Evolutionary conservation across 2,888 invertebrate genomes (phyloP), one percentile per base, ranked within the genome.

Genomic region (Scaptomyza parva): DNA sequence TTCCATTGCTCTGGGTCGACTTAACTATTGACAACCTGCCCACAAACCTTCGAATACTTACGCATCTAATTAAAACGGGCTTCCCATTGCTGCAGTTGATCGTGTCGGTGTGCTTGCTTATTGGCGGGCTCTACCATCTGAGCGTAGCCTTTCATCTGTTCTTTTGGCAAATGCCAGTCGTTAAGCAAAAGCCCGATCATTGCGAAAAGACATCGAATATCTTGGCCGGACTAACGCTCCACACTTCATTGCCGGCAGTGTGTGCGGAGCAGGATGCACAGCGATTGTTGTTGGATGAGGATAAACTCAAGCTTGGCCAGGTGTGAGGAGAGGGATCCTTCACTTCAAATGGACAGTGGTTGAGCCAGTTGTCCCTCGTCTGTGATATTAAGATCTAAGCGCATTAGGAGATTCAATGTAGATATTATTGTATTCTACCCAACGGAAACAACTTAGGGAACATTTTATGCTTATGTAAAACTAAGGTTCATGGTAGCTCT

Each of bases 1-100:
- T 96, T 44, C 96, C 96, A 0, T 88, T 96, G 12, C 92, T 96
- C 54, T 96, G 96, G 96, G 89, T 95, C 0, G 94, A 96, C 82
- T 88, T 96, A 90, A 88, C 87, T 51, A 83, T 92, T 39, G 91
- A 92, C 26, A 83, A 82, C 8, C 76, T 92, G 11, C 93, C 94
- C 0, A 78, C 91, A 26, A 88, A 91, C 0, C 85, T 94, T 3
- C 79, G 92, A 20, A 77, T 90, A 3, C 79, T 94, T 1, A 89
- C 93, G 0, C 91, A 92, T 18, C 86, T 94, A 0, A 92, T 93
- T 1, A 92, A 93, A 65, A 91, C 93, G 64, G 90, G 93, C 41
- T 93, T 92, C 0, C 94, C 94, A 0, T 92, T 93, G 0, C 76
- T 93, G 2, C 89, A 94, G 79, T 92, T 92, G 73, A 90, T 92